phyloP scores from a whole-genome alignment of 2,797 vertebrate genomes.

The Tokudaia tokunoshimensis region DNA sequence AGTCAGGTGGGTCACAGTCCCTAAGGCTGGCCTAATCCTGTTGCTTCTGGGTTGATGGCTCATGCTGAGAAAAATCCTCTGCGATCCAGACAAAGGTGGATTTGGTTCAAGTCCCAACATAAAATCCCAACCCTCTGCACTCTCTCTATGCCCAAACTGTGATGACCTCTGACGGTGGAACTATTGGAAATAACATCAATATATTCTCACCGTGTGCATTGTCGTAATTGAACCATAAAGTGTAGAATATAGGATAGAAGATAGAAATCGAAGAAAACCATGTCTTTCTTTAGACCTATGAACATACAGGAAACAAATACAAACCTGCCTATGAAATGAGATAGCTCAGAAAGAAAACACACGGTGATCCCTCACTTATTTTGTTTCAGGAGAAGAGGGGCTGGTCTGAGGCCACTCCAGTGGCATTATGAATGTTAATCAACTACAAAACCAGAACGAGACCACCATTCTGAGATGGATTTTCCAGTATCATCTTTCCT shows the following conservation, averaged over 20 bases:
- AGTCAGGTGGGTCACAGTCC: constrained; percentile 81
- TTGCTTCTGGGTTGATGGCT: constrained; percentile 72
- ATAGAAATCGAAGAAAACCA: constrained; percentile 68
- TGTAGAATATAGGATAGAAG: background rate
- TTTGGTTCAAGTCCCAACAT: constrained; percentile 71
- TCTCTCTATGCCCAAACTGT: constrained; percentile 17
- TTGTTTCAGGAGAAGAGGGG: constrained; percentile 7
- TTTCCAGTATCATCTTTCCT: constrained; percentile 41
- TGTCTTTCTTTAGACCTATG: constrained; percentile 77
- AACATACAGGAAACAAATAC: constrained; percentile 59
- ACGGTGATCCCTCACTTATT: background rate
- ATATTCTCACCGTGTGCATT: constrained; percentile 16
- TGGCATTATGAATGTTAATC: constrained; percentile 30
- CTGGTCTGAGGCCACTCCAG: constrained; percentile 29
- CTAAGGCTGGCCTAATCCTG: constrained; percentile 78
- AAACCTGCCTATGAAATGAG: constrained; percentile 59
- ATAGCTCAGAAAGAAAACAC: constrained; percentile 68
- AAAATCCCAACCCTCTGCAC: constrained; percentile 36
- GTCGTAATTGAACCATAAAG: constrained; percentile 60
- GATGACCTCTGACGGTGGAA: constrained; percentile 50
- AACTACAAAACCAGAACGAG: constrained; percentile 36
- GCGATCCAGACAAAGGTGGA: constrained; percentile 70
- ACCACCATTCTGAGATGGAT: background rate
- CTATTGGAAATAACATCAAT: constrained; percentile 51
- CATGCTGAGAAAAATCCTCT: constrained; percentile 69